Conservation (phyloP, 1,140 invertebrate species). For the Andricus grossulariae region DNA sequence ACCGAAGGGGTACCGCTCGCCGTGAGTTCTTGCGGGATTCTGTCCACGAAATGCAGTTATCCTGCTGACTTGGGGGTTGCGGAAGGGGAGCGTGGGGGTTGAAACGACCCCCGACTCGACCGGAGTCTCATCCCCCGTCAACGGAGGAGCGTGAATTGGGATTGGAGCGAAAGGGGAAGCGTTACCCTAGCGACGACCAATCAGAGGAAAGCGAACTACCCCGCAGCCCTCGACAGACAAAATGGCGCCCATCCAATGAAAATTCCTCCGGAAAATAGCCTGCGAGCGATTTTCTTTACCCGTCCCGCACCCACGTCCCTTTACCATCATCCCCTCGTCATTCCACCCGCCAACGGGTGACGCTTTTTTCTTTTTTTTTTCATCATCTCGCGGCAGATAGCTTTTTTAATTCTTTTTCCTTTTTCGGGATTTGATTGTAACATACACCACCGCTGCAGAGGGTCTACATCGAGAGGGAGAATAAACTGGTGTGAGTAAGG, state of each 20-base stretch:
- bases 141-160: slow-evolving; percentile 32
- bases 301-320: slow-evolving; percentile 31
- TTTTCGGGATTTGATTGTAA: slow-evolving; percentile 72
- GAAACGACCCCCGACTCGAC: slow-evolving; percentile 45
- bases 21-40: slow-evolving; percentile 75
- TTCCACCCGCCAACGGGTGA: slow-evolving; percentile 39
- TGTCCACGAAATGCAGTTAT: slow-evolving; percentile 75
- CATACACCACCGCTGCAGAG: slow-evolving; percentile 58
- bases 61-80: slow-evolving; percentile 63
- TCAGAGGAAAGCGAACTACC: slow-evolving; percentile 42
- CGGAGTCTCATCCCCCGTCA: slow-evolving; percentile 31
- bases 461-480: slow-evolving; percentile 32
- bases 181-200: slow-evolving; percentile 69
- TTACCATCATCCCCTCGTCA: slow-evolving; percentile 28
- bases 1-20: slow-evolving; percentile 67
- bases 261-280: slow-evolving; percentile 74
- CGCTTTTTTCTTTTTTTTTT: slow-evolving; percentile 54
- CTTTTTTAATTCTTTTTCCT: slow-evolving; percentile 70
- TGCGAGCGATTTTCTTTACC: slow-evolving; percentile 72
- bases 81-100: slow-evolving; percentile 49
- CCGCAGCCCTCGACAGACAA: slow-evolving; percentile 55
- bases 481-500: slow-evolving; percentile 36
- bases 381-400: slow-evolving; percentile 68
- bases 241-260: slow-evolving; percentile 73
- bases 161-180: slow-evolving; percentile 63